These are phyloP conservation scores for Stegostoma tigrinum DNA, from an alignment of 2,113 vertebrate genomes.

Conservation along the genomic window DNA sequence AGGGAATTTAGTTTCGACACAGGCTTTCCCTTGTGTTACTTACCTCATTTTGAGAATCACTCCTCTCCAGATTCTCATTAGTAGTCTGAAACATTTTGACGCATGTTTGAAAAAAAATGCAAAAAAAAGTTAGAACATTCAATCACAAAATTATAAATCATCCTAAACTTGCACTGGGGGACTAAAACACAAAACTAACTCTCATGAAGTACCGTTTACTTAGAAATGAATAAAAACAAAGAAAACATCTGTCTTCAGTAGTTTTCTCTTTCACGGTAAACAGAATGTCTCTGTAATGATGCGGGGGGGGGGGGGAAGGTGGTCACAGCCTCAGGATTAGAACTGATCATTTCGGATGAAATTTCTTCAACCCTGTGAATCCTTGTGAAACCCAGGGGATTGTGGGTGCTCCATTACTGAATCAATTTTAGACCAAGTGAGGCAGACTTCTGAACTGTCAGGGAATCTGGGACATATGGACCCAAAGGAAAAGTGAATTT, in stretches of 20 bases:
- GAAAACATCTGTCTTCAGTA: not conserved
- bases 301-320: no score
- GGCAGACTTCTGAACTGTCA: not conserved
- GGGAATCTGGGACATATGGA: no score
- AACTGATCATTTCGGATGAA: not conserved
- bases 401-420: not conserved
- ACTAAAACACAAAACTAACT: not conserved
- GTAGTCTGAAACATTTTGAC: slow-evolving; percentile 21
- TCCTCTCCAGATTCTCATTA: slow-evolving; percentile 51
- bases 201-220: not conserved
- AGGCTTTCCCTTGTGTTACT: slow-evolving; percentile 18
- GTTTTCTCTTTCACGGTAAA: not conserved
- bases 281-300: not conserved
- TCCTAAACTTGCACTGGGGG: not conserved
- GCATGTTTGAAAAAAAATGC: not conserved
- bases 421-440: not conserved
- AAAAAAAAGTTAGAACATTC: not conserved
- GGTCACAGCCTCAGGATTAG: not conserved
- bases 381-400: not conserved
- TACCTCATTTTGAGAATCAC: slow-evolving; percentile 56
- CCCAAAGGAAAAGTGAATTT: no score
- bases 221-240: not conserved
- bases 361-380: not conserved
- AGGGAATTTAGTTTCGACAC: not conserved
- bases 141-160: not conserved